Conservation (phyloP, 2,113 vertebrate genomes). For the Progne subis region DNA sequence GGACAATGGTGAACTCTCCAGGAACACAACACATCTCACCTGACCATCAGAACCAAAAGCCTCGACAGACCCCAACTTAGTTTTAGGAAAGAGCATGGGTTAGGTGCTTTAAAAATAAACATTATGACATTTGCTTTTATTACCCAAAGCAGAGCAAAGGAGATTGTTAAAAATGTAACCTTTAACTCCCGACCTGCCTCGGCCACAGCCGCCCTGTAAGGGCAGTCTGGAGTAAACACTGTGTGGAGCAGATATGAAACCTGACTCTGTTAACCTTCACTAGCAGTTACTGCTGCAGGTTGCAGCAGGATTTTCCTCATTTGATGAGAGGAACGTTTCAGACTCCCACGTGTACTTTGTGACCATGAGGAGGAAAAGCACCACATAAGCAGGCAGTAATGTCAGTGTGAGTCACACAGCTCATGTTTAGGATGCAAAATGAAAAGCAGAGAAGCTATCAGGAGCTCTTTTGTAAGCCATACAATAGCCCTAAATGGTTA, state of each 20-base stretch:
- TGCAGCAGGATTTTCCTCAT: not conserved
- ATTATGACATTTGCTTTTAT: not conserved
- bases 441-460: not conserved
- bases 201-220: not conserved
- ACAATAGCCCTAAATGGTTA: not conserved
- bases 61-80: not conserved
- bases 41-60: not conserved
- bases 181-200: not conserved
- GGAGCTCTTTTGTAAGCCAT: not conserved
- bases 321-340: not conserved
- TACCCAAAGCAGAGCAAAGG: not conserved
- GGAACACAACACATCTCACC: not conserved
- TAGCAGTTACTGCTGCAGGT: not conserved
- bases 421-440: not conserved
- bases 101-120: not conserved
- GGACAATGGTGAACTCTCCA: not conserved
- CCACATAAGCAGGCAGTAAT: not conserved
- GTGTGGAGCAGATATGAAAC: not conserved
- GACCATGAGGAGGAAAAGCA: not conserved
- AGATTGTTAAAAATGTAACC: not conserved
- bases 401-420: not conserved
- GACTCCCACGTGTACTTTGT: not conserved
- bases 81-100: not conserved
- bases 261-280: conserved; percentile 25
- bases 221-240: not conserved